Percentiles rank a stretch among this genome's conserved stretches.
Conservation (phyloP, 1,140 invertebrate species). For the Cyrtorhinus lividipennis region DNA sequence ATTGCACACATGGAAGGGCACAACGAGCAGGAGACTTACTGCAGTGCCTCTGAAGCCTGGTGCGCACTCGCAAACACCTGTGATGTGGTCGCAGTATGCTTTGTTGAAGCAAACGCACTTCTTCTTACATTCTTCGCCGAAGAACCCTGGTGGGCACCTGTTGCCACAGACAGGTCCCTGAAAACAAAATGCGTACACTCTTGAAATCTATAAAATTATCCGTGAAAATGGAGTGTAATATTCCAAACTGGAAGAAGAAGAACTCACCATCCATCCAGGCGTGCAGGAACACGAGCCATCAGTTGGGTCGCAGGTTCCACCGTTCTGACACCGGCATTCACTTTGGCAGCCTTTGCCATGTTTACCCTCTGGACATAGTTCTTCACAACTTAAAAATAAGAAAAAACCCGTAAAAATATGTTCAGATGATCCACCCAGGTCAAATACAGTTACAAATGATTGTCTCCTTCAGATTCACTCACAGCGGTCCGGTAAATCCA, state of each 20-base stretch:
- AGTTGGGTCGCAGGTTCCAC: constrained; percentile 65
- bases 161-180: constrained; percentile 58
- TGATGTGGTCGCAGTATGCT: constrained; percentile 62
- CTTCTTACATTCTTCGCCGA: constrained; percentile 56
- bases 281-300: constrained; percentile 65
- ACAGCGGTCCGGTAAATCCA: constrained; percentile 67
- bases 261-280: constrained; percentile 58
- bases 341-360: constrained; percentile 65
- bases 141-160: constrained; percentile 53
- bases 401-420: not conserved
- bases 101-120: constrained; percentile 80
- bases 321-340: constrained; percentile 84
- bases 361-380: constrained; percentile 55
- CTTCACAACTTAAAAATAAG: constrained; percentile 47
- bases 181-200: constrained; percentile 17
- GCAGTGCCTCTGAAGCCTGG: constrained; percentile 59
- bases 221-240: too few relatives aligned
- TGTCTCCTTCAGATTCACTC: too few relatives aligned
- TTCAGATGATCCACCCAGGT: not conserved
- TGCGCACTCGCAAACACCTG: constrained; percentile 55
- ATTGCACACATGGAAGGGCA: not conserved
- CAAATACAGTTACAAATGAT: too few relatives aligned
- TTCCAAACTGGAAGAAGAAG: too few relatives aligned
- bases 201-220: too few relatives aligned
- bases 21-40: constrained; percentile 33